Evolutionary conservation across 2,113 vertebrate species (phyloP), one percentile per base, ranked within the genome.

Genomic region (Calypte anna): DNA sequence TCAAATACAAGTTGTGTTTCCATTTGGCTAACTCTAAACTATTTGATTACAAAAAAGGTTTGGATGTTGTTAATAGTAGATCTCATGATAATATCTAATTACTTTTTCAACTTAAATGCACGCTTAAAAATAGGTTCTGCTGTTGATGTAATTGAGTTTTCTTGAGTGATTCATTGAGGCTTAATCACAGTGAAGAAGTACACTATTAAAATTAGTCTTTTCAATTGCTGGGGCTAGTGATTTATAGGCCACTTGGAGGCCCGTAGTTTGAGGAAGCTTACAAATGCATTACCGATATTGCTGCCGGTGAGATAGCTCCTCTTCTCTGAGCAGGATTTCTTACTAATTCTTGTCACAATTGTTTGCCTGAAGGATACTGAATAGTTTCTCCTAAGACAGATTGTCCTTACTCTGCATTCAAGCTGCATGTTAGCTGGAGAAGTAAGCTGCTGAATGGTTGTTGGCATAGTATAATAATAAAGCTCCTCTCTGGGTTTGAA

Each of bases 81-180:
- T 96, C 79, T 96, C 87, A 93, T 79, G 90, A 92, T 95, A 96
- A 91, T 92, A 86, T 77, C 90, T 96, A 95, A 96, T 95, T 93
- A 92, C 73, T 95, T 94, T 95, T 93, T 53, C 73, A 80, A 21
- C 76, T 78, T 80, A 91, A 96, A 95, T 67, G 88, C 43, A 36
- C 4, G 40, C 75, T 93, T 94, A 89, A 86, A 80, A 94, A 76
- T 84, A 68, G 80, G 76, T 89, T 87, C 53, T 67, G 82, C 74
- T 85, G 50, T 82, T 96, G 93, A 91, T 92, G 92, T 93, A 94
- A 95, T 96, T 96, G 80, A 88, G 78, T 92, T 95, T 96, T 91
- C 93, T 75, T 66, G 86, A 92, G 90, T 96, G 94, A 97, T 94
- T 95, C 93, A 90, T 90, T 90, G 92, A 78, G 78, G 46, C 77